Evolutionary conservation across 2,113 vertebrate species (phyloP).

Genomic region (Marmota monax): DNA sequence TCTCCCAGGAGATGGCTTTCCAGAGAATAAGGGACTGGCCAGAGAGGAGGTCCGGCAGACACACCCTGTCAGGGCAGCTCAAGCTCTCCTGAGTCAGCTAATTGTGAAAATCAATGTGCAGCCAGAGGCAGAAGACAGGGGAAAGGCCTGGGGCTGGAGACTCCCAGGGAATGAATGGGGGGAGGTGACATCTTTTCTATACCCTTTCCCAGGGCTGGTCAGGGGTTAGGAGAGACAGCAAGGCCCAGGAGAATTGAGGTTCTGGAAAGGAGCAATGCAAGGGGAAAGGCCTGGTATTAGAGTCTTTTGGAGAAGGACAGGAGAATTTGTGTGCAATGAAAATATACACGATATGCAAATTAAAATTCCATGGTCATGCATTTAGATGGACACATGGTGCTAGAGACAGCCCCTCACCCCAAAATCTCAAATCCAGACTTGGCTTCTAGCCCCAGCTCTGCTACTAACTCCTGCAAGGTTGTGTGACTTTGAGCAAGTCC

Average conservation of each 20-base stretch:
- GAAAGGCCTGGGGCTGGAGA: background rate
- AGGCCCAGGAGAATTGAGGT: background rate
- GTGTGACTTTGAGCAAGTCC: no score
- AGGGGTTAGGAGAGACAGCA: background rate
- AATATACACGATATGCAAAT: background rate
- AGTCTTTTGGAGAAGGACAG: background rate
- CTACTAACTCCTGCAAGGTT: no score
- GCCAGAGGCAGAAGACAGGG: background rate
- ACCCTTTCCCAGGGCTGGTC: background rate
- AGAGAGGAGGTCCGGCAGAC: slow-evolving; percentile 5
- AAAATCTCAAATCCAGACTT: background rate
- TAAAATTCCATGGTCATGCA: background rate
- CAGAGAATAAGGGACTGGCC: background rate
- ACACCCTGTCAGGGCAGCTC: background rate
- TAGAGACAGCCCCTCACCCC: background rate
- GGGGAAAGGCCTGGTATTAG: background rate
- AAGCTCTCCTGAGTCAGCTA: slow-evolving; percentile 49
- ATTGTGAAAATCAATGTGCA: slow-evolving; percentile 63
- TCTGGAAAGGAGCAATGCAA: background rate
- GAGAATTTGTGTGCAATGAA: background rate
- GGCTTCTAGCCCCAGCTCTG: background rate
- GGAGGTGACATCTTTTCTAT: background rate
- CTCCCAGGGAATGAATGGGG: slow-evolving; percentile 29
- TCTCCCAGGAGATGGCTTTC: background rate
- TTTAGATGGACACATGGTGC: background rate